Evolutionary conservation across 2,888 invertebrate species (phyloP).

Genomic region (Drosophila prostipennis): DNA sequence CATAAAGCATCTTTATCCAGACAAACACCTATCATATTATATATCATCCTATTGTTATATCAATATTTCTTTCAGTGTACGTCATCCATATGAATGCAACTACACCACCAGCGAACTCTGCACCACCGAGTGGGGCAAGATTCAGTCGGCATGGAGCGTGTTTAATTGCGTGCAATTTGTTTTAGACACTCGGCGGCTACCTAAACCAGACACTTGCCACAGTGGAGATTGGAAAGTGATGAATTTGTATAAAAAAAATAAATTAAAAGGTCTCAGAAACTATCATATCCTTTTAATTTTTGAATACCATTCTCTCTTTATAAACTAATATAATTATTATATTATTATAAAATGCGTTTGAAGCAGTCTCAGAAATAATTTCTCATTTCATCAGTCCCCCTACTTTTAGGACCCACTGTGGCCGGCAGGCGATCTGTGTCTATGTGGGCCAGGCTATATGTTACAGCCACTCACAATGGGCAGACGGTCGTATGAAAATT

Average conservation of each 20-base stretch:
- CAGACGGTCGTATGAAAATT: slow-evolving; percentile 46
- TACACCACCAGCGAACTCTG: not conserved
- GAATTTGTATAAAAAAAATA: not conserved
- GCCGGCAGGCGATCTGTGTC: slow-evolving; percentile 17
- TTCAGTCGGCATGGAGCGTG: slow-evolving; percentile 58
- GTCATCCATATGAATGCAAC: not conserved
- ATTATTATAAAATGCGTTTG: not conserved
- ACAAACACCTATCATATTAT: too few species aligned
- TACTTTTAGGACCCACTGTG: not conserved
- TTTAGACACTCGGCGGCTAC: slow-evolving; percentile 66
- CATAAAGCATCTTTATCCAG: not conserved
- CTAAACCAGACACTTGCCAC: slow-evolving; percentile 18
- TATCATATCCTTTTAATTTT: too few species aligned
- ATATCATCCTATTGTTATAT: not conserved
- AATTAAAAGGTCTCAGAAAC: too few species aligned
- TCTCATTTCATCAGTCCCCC: not conserved
- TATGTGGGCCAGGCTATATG: slow-evolving; percentile 52
- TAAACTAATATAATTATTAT: not conserved
- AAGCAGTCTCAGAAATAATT: not conserved
- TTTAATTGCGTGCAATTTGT: slow-evolving; percentile 77
- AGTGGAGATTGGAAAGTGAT: slow-evolving; percentile 13
- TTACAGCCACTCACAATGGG: slow-evolving; percentile 56
- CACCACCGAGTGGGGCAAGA: not conserved
- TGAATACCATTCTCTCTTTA: too few species aligned
- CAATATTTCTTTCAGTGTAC: not conserved